Evolutionary conservation across 2,113 vertebrate genomes (phyloP).

Genomic region (Catharus fuscescens): DNA sequence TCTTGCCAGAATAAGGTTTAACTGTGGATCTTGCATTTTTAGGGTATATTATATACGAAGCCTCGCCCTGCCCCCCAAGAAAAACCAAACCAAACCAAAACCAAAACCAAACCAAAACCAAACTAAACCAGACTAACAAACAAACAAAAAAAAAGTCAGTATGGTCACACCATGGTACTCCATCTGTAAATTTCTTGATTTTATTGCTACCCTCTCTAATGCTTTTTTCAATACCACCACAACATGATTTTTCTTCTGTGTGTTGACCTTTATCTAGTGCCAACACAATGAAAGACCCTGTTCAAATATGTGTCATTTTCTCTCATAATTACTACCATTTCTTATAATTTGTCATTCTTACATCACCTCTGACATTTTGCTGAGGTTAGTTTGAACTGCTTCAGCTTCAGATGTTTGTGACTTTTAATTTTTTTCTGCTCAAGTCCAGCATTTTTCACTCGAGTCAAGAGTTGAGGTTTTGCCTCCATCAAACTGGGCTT

Average conservation of each 20-base stretch:
- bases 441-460: neutral
- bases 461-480: neutral
- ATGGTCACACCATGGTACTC: neutral
- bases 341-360: neutral
- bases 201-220: neutral
- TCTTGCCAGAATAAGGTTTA: neutral
- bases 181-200: neutral
- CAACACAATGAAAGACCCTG: neutral
- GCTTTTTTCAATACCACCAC: neutral
- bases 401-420: neutral
- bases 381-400: neutral
- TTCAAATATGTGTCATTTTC: neutral
- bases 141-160: neutral
- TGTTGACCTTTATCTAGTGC: neutral
- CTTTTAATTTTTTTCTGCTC: neutral
- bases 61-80: fast-evolving
- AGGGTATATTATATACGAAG: neutral
- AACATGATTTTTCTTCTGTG: neutral
- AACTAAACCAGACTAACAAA: neutral
- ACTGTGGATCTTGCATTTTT: neutral
- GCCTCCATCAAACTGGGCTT: neutral
- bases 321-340: neutral
- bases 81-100: neutral
- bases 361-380: neutral
- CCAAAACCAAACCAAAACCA: neutral